Conservation (phyloP, 2,113 vertebrate species). For the Phocoena sinus region DNA sequence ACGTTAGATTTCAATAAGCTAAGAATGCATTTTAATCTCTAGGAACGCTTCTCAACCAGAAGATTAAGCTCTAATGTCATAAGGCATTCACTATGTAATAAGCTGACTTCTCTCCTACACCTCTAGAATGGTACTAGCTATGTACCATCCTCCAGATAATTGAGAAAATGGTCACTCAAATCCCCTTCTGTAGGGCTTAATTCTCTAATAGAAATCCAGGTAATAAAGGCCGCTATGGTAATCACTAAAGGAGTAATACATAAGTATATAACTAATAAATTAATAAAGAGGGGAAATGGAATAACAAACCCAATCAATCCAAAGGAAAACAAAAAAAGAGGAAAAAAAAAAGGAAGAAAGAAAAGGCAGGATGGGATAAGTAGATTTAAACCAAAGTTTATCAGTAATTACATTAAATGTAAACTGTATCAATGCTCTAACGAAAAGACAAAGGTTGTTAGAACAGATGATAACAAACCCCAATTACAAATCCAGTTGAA, state of each 20-base stretch:
- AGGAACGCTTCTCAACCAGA: not conserved
- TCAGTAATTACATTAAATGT: not conserved
- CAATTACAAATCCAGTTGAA: not conserved
- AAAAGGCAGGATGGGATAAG: not conserved
- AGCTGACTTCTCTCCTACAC: not conserved
- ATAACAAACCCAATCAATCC: not conserved
- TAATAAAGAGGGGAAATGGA: not conserved
- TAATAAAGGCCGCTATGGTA: not conserved
- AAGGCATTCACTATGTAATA: not conserved
- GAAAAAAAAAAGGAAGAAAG: not conserved
- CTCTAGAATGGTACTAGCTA: not conserved
- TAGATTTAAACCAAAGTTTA: not conserved
- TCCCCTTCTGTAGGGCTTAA: not conserved
- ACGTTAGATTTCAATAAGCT: not conserved
- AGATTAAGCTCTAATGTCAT: not conserved
- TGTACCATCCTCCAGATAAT: not conserved
- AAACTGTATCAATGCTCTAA: not conserved
- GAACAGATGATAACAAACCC: not conserved
- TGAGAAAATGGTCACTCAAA: not conserved
- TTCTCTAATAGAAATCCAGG: not conserved
- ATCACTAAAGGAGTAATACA: not conserved
- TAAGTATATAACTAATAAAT: not conserved
- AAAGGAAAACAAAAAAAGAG: not conserved
- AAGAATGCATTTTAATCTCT: not conserved
- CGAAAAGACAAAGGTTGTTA: not conserved